Evolutionary conservation across 2,888 invertebrate genomes (phyloP), one percentile per base, ranked within the genome.

Genomic region (Lucinisca nassula): DNA sequence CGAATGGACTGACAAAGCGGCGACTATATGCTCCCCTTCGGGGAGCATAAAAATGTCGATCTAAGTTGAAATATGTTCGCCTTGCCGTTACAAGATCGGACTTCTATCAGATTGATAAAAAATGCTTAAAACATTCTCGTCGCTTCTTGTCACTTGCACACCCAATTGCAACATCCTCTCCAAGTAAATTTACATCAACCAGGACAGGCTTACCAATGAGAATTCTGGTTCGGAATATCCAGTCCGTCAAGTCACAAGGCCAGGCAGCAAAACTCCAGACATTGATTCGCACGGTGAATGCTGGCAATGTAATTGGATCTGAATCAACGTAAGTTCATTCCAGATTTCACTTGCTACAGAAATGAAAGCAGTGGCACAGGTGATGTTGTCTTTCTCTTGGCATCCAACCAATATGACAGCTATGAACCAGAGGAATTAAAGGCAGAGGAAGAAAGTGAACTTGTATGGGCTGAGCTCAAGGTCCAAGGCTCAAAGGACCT

Each of bases 391-490:
- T 40, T 6, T 40, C 14, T 40, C 8, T 14, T 40, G 40, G 40
- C 40, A 14, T 40, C 40, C 40, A 40, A 40, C 14, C 51, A 51
- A 21, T 51, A 21, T 51, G 51, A 51, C 51, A 51, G 51, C n/a
- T 27, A 6, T 55, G 77, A 77, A 55, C 55, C 77, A 32, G 55
- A 51, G 21, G 55, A 77, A 24, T 21, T 77, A 12, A 77, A 51
- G 35, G 35, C 35, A 21, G 77, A 32, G 21, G 51, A 51, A 21
- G 37, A 35, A n/a, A 80, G 70, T 77, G 79, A 86, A 38, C 21
- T 86, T 14, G 79, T 84, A 0, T 89, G 83, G 84, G 30, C 27
- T 27, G 78, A 38, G 12, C 1, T 86, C 40, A 81, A 81, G 38
- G 61, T 78, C 4, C 51, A 51, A n/a, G 51, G 51, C 10, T 51